These are phyloP conservation scores for Pammene fasciana DNA, from an alignment of 2,888 invertebrate species.

Conservation along the genomic window DNA sequence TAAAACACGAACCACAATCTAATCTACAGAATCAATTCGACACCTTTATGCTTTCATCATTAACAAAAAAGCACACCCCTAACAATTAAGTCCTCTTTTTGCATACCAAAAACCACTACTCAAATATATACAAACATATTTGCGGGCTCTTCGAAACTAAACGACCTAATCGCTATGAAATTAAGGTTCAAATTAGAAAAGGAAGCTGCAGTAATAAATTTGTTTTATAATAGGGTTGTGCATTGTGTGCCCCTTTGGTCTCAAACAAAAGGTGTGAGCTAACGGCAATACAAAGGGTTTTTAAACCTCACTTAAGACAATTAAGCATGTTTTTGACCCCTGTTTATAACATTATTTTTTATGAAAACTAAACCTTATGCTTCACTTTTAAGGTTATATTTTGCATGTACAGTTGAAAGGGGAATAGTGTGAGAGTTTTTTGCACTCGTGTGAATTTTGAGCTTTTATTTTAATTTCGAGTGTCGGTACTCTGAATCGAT, in stretches of 20 bases:
- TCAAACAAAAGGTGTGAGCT: conserved; percentile 57
- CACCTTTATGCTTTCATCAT: conserved; percentile 34
- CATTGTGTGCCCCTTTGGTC: conserved; percentile 52
- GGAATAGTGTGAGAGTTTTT: conserved; percentile 32
- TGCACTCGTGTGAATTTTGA: conserved; percentile 21
- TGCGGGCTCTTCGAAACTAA: not conserved
- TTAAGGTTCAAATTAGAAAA: not conserved
- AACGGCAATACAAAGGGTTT: conserved; percentile 57
- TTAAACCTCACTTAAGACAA: conserved; percentile 67
- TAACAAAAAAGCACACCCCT: conserved; percentile 25
- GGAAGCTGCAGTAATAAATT: conserved; percentile 9
- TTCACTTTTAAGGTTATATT: not conserved
- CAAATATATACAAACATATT: conserved; percentile 9
- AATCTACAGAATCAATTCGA: conserved; percentile 37
- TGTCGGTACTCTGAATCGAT: conserved; percentile 18
- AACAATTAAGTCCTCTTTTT: conserved; percentile 20
- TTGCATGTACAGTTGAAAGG: not conserved
- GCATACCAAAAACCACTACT: conserved; percentile 27
- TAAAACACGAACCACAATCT: conserved; percentile 17
- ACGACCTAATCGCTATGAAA: not conserved
- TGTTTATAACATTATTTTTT: conserved; percentile 40
- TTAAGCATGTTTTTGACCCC: conserved; percentile 59
- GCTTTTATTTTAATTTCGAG: conserved; percentile 35
- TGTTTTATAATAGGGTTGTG: conserved; percentile 46
- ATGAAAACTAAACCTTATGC: not conserved